Percentiles rank a stretch among this genome's conserved stretches.
phyloP scores from a whole-genome alignment of 2,797 vertebrate genomes.

The Clarias laeviceps region DNA sequence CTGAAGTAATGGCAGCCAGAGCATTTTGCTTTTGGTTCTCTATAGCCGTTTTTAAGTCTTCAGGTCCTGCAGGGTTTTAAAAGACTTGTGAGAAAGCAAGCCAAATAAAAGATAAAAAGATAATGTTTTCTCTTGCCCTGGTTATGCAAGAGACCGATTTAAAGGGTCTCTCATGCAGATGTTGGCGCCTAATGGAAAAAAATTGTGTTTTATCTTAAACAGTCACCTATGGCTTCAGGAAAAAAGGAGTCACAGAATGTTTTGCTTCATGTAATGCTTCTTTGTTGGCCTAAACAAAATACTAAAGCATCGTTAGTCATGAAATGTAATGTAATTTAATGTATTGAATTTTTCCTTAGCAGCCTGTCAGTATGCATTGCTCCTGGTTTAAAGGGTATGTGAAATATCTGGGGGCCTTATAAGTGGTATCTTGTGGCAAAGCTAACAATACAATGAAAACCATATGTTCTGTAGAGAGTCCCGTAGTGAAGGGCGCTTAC shows the following conservation, averaged over 20 bases:
- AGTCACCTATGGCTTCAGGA: background rate
- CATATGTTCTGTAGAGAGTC: slow-evolving; percentile 60
- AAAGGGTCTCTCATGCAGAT: slow-evolving; percentile 50
- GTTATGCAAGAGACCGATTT: slow-evolving; percentile 57
- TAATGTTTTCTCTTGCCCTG: slow-evolving; percentile 62
- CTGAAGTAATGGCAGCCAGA: slow-evolving; percentile 56
- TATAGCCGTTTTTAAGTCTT: slow-evolving; percentile 42
- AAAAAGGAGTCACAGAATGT: background rate
- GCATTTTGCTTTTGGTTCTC: slow-evolving; percentile 48
- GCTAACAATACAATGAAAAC: slow-evolving; percentile 63
- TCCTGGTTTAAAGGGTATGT: slow-evolving; percentile 16
- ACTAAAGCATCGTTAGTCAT: background rate
- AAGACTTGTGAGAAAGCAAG: slow-evolving; percentile 56
- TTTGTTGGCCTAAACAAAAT: background rate
- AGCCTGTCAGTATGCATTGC: background rate
- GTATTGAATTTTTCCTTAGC: background rate
- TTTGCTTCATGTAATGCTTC: background rate
- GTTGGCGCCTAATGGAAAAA: slow-evolving; percentile 22
- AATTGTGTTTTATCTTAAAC: background rate
- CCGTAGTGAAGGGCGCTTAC: slow-evolving; percentile 55
- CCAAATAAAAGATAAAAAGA: slow-evolving; percentile 69
- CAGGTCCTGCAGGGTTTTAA: slow-evolving; percentile 62
- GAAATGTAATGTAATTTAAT: background rate
- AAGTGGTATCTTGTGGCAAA: slow-evolving; percentile 51
- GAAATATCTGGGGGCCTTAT: slow-evolving; percentile 30